Evolutionary conservation across 2,888 invertebrate genomes (phyloP).

Genomic region (Aphidoletes aphidimyza): DNA sequence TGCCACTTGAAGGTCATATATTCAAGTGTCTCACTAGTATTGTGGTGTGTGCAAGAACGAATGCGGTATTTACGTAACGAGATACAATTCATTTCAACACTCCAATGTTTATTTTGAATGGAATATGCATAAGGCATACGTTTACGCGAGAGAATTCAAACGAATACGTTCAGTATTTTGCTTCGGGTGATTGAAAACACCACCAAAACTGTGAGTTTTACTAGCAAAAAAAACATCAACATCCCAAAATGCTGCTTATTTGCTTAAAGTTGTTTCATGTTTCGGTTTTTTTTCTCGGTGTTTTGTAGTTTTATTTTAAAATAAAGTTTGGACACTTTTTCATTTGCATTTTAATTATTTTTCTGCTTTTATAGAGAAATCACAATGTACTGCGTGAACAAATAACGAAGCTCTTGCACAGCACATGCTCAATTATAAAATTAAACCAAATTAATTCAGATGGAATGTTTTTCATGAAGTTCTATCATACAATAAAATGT

Average conservation of each 20-base stretch:
- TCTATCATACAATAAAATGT: no score
- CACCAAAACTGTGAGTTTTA: not conserved
- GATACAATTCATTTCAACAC: not conserved
- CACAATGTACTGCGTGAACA: no score
- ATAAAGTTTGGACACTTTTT: no score
- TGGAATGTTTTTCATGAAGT: no score
- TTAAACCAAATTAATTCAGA: no score
- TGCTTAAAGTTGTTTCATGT: not conserved
- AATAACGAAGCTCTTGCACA: no score
- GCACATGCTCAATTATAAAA: no score
- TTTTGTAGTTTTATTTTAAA: no score
- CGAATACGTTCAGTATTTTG: not conserved
- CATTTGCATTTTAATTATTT: no score
- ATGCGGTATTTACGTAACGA: slow-evolving; percentile 14
- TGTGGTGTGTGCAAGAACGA: not conserved
- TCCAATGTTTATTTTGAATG: not conserved
- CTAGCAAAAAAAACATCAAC: not conserved
- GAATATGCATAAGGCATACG: not conserved
- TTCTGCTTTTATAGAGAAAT: no score
- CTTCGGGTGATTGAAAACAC: not conserved
- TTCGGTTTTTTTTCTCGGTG: not conserved
- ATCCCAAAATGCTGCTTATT: not conserved
- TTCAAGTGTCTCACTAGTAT: not conserved
- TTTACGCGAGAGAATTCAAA: not conserved
- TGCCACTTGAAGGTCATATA: not conserved